A percentile compares a stretch with the other conserved stretches of the same genome.
Evolutionary conservation across 1,140 invertebrate species (phyloP).

Genomic region (Patella vulgata): DNA sequence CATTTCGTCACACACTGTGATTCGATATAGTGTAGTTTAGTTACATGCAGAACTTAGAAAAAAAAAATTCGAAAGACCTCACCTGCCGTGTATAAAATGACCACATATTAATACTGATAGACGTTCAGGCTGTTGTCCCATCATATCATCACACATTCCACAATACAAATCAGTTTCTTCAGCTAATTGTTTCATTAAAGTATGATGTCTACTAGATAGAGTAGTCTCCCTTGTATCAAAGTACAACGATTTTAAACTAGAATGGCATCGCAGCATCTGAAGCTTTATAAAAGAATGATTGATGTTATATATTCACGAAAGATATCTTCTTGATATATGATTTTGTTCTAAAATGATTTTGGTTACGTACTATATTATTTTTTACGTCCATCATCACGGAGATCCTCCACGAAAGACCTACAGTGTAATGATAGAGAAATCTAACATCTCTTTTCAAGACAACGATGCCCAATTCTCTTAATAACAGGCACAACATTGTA

Average conservation of each 20-base stretch:
- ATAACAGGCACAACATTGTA: no score
- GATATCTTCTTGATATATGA: not conserved
- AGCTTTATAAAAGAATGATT: slow-evolving; percentile 31
- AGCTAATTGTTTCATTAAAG: slow-evolving; percentile 37
- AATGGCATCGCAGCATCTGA: slow-evolving; percentile 43
- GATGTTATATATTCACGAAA: not conserved
- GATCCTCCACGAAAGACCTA: no score
- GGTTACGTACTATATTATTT: no score
- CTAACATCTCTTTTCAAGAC: no score
- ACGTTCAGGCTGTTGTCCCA: slow-evolving; percentile 42
- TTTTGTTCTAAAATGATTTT: no score
- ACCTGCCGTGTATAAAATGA: slow-evolving; percentile 53
- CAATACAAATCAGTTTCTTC: slow-evolving; percentile 52
- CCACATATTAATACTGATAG: slow-evolving; percentile 44
- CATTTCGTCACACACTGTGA: no score
- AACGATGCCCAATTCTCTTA: no score
- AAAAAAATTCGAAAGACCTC: no score
- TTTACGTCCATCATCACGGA: no score
- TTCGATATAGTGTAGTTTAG: no score
- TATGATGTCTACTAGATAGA: slow-evolving; percentile 28
- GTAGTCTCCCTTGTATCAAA: slow-evolving; percentile 25
- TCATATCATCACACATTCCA: slow-evolving; percentile 44
- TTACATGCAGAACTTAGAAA: no score
- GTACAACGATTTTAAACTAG: slow-evolving; percentile 30
- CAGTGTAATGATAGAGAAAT: no score